These are phyloP conservation scores for Lucilia cuprina DNA, from an alignment of 1,140 invertebrate genomes.

Conservation along the genomic window DNA sequence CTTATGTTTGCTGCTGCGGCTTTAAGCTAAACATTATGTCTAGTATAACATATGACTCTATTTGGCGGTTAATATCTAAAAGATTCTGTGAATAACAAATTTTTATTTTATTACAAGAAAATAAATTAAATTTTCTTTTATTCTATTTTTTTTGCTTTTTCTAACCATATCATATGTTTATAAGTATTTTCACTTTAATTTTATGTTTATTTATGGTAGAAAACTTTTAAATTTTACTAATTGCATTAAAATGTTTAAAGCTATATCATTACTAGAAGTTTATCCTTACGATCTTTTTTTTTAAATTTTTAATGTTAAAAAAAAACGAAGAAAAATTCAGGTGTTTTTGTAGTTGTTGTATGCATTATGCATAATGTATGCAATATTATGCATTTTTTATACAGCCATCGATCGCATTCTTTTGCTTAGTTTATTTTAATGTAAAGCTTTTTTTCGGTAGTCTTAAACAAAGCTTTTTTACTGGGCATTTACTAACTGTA, in stretches of 20 bases:
- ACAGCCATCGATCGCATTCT: neutral
- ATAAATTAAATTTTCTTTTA: slow-evolving; percentile 2
- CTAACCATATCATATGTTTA: neutral
- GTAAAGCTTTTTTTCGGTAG: neutral
- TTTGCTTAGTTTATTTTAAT: neutral
- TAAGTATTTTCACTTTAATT: neutral
- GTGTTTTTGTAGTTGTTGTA: neutral
- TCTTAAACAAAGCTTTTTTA: neutral
- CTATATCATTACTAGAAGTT: neutral
- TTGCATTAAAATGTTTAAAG: neutral
- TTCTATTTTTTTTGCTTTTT: no score
- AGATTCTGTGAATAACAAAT: neutral
- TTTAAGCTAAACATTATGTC: slow-evolving; percentile 7
- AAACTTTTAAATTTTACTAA: slow-evolving; percentile 8
- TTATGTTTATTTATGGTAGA: neutral
- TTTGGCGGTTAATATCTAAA: slow-evolving; percentile 17
- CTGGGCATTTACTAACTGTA: neutral
- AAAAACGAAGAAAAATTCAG: neutral
- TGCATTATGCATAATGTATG: neutral
- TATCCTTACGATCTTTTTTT: neutral
- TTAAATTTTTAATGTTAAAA: neutral
- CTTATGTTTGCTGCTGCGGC: neutral
- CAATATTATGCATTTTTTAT: neutral
- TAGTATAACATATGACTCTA: slow-evolving; percentile 18
- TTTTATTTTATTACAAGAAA: slow-evolving; percentile 10